Percentiles rank a stretch among this genome's conserved stretches.
Conservation (phyloP, 1,140 invertebrate genomes). For the Pseudomyrmex cubaensis region DNA sequence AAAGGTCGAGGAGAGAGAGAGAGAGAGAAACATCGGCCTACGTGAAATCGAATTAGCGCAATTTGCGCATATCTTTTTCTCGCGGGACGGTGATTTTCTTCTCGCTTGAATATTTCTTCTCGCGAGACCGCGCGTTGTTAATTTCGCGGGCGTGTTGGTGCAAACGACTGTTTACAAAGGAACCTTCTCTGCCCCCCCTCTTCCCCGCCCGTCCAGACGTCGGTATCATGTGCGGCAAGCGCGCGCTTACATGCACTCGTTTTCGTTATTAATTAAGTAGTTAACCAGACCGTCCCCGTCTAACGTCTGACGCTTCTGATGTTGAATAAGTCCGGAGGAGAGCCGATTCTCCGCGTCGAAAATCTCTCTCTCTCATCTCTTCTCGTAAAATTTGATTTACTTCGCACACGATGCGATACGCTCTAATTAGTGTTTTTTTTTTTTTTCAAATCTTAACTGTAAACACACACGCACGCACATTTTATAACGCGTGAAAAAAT, state of each 20-base stretch:
- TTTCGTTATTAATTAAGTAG: constrained; percentile 57
- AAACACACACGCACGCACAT: too few species aligned
- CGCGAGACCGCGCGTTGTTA: not conserved
- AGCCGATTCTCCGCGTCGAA: not conserved
- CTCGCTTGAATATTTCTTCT: not conserved
- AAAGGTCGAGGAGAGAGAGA: constrained; percentile 54
- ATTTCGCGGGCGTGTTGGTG: not conserved
- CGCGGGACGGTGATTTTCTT: not conserved
- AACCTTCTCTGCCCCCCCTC: not conserved
- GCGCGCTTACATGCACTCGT: not conserved
- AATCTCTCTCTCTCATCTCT: not conserved
- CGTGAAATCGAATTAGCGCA: not conserved
- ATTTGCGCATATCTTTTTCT: not conserved
- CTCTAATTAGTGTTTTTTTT: too few species aligned
- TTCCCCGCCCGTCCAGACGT: too few species aligned
- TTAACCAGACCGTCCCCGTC: constrained; percentile 29
- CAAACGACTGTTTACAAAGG: not conserved
- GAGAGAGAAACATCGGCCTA: not conserved
- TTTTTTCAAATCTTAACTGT: too few species aligned
- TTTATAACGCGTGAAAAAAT: not conserved
- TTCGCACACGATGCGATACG: not conserved
- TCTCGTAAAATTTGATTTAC: constrained; percentile 2
- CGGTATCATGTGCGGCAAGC: not conserved
- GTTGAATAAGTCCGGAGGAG: constrained; percentile 14
- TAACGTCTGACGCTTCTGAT: constrained; percentile 27